Conservation (phyloP, 2,113 vertebrate species). For the Laticauda colubrina region DNA sequence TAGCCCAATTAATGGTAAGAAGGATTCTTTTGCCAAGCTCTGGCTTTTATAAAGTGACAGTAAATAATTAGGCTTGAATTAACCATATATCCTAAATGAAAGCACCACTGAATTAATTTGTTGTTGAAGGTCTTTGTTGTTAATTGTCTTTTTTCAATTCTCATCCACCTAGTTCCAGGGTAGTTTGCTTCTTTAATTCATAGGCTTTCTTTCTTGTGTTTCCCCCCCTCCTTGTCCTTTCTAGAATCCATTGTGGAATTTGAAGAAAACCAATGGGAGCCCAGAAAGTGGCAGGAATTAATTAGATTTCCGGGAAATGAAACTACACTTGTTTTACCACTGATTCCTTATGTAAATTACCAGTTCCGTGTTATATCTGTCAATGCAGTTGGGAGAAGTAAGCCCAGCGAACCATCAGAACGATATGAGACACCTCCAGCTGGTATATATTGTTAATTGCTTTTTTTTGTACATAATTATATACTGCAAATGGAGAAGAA, state of each 20-base stretch:
- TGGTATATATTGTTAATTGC: conserved; percentile 70
- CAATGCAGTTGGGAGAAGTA: conserved; percentile 82
- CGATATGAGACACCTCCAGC: conserved; percentile 81
- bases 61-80: accelerated
- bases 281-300: conserved; percentile 83
- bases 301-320: conserved; percentile 71
- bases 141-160: not conserved
- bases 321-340: conserved; percentile 67
- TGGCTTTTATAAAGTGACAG: not conserved
- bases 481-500: not conserved
- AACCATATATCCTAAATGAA: not conserved
- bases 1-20: conserved; percentile 84
- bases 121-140: not conserved
- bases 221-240: not conserved
- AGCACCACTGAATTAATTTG: not conserved
- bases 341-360: conserved; percentile 83
- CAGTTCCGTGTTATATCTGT: conserved; percentile 81
- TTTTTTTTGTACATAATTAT: not conserved
- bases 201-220: not conserved
- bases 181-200: not conserved
- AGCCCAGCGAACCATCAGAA: conserved; percentile 74
- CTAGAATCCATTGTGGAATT: conserved; percentile 89
- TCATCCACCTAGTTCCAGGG: accelerated
- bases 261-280: conserved; percentile 83
- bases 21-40: not conserved